Base-by-base conservation (phyloP, 2,888 invertebrate species). In the Noctua janthe region DNA sequence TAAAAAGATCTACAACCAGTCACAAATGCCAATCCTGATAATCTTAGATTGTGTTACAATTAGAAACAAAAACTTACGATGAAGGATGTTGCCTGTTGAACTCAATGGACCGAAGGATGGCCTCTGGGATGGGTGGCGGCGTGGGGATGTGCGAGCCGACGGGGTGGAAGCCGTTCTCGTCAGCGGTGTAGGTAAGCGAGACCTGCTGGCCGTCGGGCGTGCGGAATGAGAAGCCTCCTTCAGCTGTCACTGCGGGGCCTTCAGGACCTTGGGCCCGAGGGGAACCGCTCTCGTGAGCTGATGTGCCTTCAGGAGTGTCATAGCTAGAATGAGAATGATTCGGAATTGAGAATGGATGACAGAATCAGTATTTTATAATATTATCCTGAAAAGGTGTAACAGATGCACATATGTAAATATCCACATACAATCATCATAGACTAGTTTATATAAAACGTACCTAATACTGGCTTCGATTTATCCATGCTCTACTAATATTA, bases 121-220 rank as follows among this genome's bases (percentile, higher is more conserved):
- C 97, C 77, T 97, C 97, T 2, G 97, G 97, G 84, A 97, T 97
- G 20, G 97, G 97, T 1, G 97, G 97, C 0, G 97, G 97, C 0
- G 97, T 97, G 13, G 97, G 97, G 64, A 97, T 94, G 90, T 98
- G 98, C 0, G 97, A 96, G 23, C 97, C 97, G 83, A 94, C 96
- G 29, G 98, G 97, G 90, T 98, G 97, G 95, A 98, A 98, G 76
- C 98, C 98, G 90, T 98, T 98, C 93, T 98, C 98, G 90, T 98
- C 98, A 47, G 98, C 98, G 59, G 97, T 97, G 95, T 98, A 98
- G 5, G 97, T 97, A 78, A 98, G 94, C 17, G 97, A 97, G 90
- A 98, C 97, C 88, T 97, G 97, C 90, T 97, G 97, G 69, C 98
- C 98, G 89, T 98, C 98, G 1, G 98, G 98, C 3, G 98, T 97